These are phyloP conservation scores for Ciconia maguari DNA, from an alignment of 2,113 vertebrate species.

Conservation along the genomic window DNA sequence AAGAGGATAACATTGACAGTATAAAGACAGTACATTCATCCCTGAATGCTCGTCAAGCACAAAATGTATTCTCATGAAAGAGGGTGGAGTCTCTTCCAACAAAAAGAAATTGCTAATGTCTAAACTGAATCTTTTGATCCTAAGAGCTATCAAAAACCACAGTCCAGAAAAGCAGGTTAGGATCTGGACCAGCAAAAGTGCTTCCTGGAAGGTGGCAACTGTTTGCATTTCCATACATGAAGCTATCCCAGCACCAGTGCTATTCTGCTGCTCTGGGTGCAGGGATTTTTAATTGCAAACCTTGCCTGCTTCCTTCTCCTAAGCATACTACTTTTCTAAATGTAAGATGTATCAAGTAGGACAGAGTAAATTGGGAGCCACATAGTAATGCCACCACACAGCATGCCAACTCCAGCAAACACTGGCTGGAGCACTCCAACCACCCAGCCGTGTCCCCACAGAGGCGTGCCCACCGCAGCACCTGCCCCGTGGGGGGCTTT, in stretches of 20 bases:
- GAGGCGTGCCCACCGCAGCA: rapidly evolving
- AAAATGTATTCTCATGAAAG: background rate
- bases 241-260: background rate
- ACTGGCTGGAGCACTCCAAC: rapidly evolving
- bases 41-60: background rate
- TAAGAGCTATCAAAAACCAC: background rate
- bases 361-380: background rate
- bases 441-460: rapidly evolving
- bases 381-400: rapidly evolving
- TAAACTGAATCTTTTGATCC: background rate
- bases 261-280: rapidly evolving
- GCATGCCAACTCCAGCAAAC: rapidly evolving
- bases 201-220: background rate
- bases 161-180: background rate
- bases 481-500: rapidly evolving
- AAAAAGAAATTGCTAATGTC: rapidly evolving
- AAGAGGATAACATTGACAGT: rapidly evolving
- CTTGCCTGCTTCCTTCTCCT: rapidly evolving
- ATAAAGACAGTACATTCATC: background rate
- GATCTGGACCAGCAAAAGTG: background rate
- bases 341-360: rapidly evolving
- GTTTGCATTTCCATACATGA: background rate
- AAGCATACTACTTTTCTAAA: background rate
- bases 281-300: background rate
- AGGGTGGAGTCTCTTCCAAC: rapidly evolving